Evolutionary conservation across 2,797 vertebrate genomes (phyloP), one percentile per base, ranked within the genome.

Genomic region (Rhabdomys pumilio): DNA sequence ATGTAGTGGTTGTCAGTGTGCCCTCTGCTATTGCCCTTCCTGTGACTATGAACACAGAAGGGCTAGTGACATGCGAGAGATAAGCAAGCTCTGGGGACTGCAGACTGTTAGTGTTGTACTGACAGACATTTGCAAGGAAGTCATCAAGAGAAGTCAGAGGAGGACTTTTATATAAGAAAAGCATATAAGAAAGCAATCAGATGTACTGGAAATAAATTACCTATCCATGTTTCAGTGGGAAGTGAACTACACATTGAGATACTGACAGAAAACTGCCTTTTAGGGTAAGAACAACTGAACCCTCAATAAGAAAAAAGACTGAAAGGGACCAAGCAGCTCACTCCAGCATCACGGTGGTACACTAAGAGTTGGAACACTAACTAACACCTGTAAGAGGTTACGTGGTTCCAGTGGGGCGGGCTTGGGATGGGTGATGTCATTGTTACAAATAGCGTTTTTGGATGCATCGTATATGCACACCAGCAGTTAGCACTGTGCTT

Each of bases 401-500:
- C 97, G 88, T 97, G 95, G 98, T 97, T 97, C 98, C 97, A 96
- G 94, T 55, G 97, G 98, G 95, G 88, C 61, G 95, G 86, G 96
- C 63, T 97, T 96, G 98, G 95, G 97, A 94, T 98, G 97, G 98
- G 96, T 97, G 98, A 98, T 98, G 97, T 98, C 90, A 34, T 97
- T 98, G 98, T 98, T 98, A 98, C 97, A 98, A 97, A 98, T 82
- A 97, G 98, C 97, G 98, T 98, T 98, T 98, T 92, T 97, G 92
- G 97, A 98, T 98, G 98, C 98, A 98, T 99, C 98, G 98, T 97
- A 93, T 98, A 95, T 98, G 98, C 98, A 99, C 99, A 99, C 99
- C 99, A 99, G 99, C 99, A 99, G 98, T 99, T 98, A 99, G 98
- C 99, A 99, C 99, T 99, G 99, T 99, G 99, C 98, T 98, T 98